These are phyloP conservation scores for Calephelis virginiensis DNA, from an alignment of 1,140 invertebrate genomes.

Conservation along the genomic window DNA sequence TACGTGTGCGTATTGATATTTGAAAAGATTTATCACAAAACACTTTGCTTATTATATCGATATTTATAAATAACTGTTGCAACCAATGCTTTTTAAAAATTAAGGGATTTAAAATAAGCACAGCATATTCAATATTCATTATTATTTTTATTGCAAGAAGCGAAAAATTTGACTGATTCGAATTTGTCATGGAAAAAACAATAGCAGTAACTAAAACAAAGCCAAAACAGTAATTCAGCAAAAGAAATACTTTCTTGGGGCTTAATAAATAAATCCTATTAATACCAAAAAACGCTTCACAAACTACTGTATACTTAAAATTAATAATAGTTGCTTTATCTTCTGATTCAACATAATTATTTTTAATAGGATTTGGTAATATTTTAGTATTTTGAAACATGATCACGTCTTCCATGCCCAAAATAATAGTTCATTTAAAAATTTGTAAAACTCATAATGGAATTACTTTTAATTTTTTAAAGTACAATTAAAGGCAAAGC, in stretches of 20 bases:
- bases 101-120: conserved; percentile 8
- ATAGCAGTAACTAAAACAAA: conserved; percentile 4
- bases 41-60: background rate
- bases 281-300: conserved; percentile 19
- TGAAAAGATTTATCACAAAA: background rate
- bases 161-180: conserved; percentile 18
- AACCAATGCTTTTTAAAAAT: background rate
- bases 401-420: background rate
- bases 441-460: too few species aligned
- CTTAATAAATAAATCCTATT: conserved; percentile 24
- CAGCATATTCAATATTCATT: conserved; percentile 31
- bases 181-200: conserved; percentile 13
- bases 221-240: conserved; percentile 10
- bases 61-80: background rate
- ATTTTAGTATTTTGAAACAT: background rate
- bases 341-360: background rate
- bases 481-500: background rate
- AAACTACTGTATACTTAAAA: conserved; percentile 10
- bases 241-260: conserved; percentile 15
- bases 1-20: conserved; percentile 5
- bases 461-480: background rate
- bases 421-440: background rate
- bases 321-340: background rate
- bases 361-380: background rate
- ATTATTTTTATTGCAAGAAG: conserved; percentile 31